Evolutionary conservation across 2,888 invertebrate genomes (phyloP).

Genomic region (Caenorhabditis becei): DNA sequence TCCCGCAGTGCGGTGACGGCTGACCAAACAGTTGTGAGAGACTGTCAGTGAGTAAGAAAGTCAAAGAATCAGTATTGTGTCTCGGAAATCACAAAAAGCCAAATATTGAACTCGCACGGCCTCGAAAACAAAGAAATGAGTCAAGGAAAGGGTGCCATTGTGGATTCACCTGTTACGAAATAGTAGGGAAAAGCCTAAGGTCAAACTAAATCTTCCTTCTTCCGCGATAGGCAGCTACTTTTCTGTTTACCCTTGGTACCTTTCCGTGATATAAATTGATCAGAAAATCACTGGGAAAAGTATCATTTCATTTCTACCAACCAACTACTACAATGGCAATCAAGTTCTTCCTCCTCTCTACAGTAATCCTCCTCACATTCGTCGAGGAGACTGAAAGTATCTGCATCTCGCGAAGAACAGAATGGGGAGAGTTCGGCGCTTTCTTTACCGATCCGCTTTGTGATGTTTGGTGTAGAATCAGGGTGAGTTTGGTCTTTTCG

Average conservation of each 20-base stretch:
- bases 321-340: background rate
- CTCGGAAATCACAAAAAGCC: background rate
- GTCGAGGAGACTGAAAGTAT: constrained; percentile 27
- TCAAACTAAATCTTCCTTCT: constrained; percentile 38
- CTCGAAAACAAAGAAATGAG: constrained; percentile 45
- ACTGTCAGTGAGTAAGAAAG: constrained; percentile 25
- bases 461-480: constrained; percentile 53
- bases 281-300: background rate
- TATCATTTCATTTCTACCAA: no score
- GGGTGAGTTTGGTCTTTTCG: constrained; percentile 30
- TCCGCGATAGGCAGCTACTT: background rate
- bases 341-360: constrained; percentile 8
- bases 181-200: constrained; percentile 22
- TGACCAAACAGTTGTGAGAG: constrained; percentile 23
- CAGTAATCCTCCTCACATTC: constrained; percentile 8
- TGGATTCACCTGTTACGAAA: background rate
- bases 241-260: constrained; percentile 14
- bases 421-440: constrained; percentile 50
- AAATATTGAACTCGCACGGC: constrained; percentile 31
- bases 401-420: constrained; percentile 32
- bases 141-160: constrained; percentile 36
- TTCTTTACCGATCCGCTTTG: constrained; percentile 55
- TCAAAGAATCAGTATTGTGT: constrained; percentile 26
- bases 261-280: background rate
- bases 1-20: constrained; percentile 13